Conservation (phyloP, 1,140 invertebrate species). For the Papilio machaon region DNA sequence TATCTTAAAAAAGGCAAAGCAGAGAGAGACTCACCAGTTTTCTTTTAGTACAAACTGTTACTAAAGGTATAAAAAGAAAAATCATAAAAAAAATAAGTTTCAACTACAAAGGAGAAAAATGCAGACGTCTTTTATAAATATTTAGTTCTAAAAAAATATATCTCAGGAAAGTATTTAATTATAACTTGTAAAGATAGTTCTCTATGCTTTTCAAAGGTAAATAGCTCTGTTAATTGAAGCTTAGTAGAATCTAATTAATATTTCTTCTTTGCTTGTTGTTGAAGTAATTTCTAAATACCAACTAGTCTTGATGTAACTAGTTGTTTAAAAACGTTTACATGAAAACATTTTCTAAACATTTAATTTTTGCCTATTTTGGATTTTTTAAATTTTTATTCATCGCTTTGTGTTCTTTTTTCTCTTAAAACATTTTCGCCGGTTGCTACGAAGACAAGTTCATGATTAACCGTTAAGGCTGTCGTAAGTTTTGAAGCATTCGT, state of each 20-base stretch:
- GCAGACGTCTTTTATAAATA: background rate
- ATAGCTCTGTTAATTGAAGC: background rate
- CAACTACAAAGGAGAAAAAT: background rate
- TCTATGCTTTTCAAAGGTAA: background rate
- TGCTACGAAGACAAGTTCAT: constrained; percentile 20
- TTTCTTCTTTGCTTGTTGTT: background rate
- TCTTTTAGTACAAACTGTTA: background rate
- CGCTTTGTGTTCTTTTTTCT: background rate
- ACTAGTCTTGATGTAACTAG: background rate
- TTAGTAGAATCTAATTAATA: background rate
- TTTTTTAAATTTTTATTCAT: background rate
- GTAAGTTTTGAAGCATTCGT: constrained; percentile 37
- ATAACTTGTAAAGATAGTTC: background rate
- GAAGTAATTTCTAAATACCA: background rate
- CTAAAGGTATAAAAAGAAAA: background rate
- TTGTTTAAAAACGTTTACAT: too few relatives aligned
- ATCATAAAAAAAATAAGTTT: background rate
- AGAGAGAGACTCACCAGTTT: background rate
- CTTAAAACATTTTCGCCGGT: background rate
- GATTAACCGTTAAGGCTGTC: constrained; percentile 33
- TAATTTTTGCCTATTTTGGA: background rate
- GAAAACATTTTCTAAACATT: background rate
- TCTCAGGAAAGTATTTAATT: background rate
- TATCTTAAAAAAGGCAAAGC: too few relatives aligned
- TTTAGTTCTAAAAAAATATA: background rate